phyloP scores from a whole-genome alignment of 64 coral and sea anemone species.

The Montipora foliosa region DNA sequence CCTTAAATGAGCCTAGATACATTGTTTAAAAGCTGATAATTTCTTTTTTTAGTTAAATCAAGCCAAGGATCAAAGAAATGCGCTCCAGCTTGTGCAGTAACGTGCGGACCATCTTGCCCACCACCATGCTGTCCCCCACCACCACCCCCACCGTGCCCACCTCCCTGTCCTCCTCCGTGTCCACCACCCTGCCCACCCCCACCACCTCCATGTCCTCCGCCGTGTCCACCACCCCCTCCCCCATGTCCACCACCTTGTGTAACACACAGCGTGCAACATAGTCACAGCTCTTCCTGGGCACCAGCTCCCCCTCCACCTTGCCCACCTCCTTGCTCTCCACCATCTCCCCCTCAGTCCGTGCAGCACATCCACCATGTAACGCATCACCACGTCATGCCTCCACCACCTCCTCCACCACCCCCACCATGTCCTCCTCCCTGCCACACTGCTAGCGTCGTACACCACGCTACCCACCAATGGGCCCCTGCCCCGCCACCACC shows the following conservation, averaged over 20 bases:
- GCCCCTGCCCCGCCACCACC: constrained; percentile 78
- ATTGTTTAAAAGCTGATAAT: background rate
- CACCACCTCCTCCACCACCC: constrained; percentile 81
- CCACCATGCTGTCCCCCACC: constrained; percentile 36
- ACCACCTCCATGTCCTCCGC: constrained; percentile 32
- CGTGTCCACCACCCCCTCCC: constrained; percentile 32
- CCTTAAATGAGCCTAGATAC: too few relatives aligned
- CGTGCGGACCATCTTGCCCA: constrained; percentile 65
- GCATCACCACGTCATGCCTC: constrained; percentile 80
- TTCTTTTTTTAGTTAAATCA: constrained; percentile 63
- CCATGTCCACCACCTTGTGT: constrained; percentile 61
- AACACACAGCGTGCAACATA: constrained; percentile 40
- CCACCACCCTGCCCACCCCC: constrained; percentile 25
- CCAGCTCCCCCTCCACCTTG: constrained; percentile 75
- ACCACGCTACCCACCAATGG: constrained; percentile 65
- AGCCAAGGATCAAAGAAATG: constrained; percentile 91
- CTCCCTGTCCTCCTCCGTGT: constrained; percentile 46
- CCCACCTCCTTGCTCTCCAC: constrained; percentile 53
- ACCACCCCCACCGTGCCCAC: constrained; percentile 40
- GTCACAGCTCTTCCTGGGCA: constrained; percentile 49
- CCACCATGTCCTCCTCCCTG: constrained; percentile 81
- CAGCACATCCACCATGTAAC: constrained; percentile 53
- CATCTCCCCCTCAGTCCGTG: constrained; percentile 66
- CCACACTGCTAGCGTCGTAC: constrained; percentile 52
- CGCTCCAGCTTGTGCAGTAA: constrained; percentile 12